Percentiles rank a stretch among this genome's conserved stretches.
Conservation (phyloP, 2,888 invertebrate genomes). For the Drosophila trichaetosa region DNA sequence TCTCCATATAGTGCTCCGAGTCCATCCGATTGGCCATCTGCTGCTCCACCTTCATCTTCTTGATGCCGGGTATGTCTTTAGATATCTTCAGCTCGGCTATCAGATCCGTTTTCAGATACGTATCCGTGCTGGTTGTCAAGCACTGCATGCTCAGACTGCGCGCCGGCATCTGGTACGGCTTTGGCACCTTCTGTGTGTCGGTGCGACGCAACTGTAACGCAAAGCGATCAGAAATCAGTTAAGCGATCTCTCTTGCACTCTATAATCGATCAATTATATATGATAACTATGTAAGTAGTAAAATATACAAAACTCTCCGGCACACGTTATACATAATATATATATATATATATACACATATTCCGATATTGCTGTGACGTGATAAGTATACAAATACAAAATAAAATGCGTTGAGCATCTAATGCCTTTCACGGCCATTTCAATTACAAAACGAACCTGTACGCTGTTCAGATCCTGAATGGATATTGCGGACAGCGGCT, state of each 20-base stretch:
- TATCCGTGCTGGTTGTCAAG: slow-evolving; percentile 88
- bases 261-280: background rate
- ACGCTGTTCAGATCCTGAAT: slow-evolving; percentile 95
- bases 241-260: background rate
- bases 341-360: background rate
- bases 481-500: slow-evolving; percentile 94
- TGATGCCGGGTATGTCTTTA: slow-evolving; percentile 96
- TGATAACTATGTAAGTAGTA: background rate
- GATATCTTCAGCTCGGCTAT: slow-evolving; percentile 97
- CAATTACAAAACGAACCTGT: slow-evolving; percentile 82
- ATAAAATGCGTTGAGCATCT: background rate
- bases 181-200: slow-evolving; percentile 89
- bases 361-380: background rate
- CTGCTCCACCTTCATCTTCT: slow-evolving; percentile 95
- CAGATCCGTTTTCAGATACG: slow-evolving; percentile 92
- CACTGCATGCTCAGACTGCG: slow-evolving; percentile 92
- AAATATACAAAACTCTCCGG: background rate
- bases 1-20: slow-evolving; percentile 93
- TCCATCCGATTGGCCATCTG: slow-evolving; percentile 93
- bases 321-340: background rate
- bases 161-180: slow-evolving; percentile 93
- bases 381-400: background rate
- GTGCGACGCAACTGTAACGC: slow-evolving; percentile 88
- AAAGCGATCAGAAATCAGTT: background rate
- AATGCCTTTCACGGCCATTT: background rate